Percentiles rank a stretch among this genome's conserved stretches.
phyloP scores from a whole-genome alignment of 2,888 invertebrate species.

The Biston betularia region DNA sequence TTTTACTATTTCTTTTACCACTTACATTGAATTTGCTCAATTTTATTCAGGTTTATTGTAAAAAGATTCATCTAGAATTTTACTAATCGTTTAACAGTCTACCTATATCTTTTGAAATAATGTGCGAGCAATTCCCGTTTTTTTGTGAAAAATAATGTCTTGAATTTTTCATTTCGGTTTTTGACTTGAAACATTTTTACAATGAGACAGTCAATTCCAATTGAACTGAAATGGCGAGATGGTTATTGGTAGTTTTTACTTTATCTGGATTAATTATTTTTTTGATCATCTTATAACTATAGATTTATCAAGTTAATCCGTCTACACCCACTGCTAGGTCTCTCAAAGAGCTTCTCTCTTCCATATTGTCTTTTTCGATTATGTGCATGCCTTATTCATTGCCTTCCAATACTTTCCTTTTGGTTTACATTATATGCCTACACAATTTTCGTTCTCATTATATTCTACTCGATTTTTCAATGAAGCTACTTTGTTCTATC shows the following conservation, averaged over 20 bases:
- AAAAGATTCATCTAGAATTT: not conserved
- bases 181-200: constrained; percentile 2
- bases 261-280: no score
- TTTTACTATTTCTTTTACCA: not conserved
- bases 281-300: no score
- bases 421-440: not conserved
- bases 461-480: constrained; percentile 5
- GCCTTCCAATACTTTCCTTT: no score
- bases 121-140: not conserved
- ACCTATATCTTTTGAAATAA: not conserved
- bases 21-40: not conserved
- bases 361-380: not conserved
- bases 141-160: not conserved
- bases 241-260: no score
- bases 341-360: not conserved
- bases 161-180: not conserved
- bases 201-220: not conserved
- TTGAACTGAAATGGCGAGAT: not conserved
- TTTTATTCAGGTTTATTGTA: not conserved
- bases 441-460: not conserved
- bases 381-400: no score
- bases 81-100: no score
- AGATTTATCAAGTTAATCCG: no score
- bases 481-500: constrained; percentile 1
- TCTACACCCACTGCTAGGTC: no score